These are phyloP conservation scores for Pantherophis guttatus DNA, from an alignment of 2,113 vertebrate genomes.

Conservation along the genomic window DNA sequence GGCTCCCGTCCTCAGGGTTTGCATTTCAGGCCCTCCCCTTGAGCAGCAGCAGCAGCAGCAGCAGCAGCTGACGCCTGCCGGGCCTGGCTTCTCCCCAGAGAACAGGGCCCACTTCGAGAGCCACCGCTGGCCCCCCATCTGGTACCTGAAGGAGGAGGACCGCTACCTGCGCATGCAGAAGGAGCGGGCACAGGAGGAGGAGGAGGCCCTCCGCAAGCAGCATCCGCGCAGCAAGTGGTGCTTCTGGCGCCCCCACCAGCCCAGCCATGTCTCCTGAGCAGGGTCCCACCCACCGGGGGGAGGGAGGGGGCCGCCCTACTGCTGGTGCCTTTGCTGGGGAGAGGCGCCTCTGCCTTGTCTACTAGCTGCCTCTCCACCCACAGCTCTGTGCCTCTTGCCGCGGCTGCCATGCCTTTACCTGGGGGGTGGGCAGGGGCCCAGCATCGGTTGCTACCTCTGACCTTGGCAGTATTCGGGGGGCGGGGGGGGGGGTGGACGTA, in stretches of 20 bases:
- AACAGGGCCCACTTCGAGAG: constrained; percentile 85
- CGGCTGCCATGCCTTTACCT: not conserved
- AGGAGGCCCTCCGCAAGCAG: constrained; percentile 66
- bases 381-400: not conserved
- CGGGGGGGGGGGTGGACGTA: too few species aligned
- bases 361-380: not conserved
- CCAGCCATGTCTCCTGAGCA: constrained; percentile 72
- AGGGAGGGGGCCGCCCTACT: not conserved
- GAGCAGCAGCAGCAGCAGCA: too few species aligned
- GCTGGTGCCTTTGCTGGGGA: not conserved
- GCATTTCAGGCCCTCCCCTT: too few species aligned
- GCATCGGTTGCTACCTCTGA: not conserved
- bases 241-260: constrained; percentile 78
- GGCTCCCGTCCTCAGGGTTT: too few species aligned
- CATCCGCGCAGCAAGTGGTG: constrained; percentile 85
- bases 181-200: constrained; percentile 77
- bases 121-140: constrained; percentile 86
- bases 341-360: not conserved
- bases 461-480: not conserved
- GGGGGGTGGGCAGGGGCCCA: not conserved
- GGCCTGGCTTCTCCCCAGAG: constrained; percentile 56
- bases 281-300: not conserved
- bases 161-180: constrained; percentile 83
- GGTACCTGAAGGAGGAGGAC: constrained; percentile 90
- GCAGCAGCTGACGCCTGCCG: not conserved